phyloP scores from a whole-genome alignment of 1,140 invertebrate species.

The Gerris buenoi region DNA sequence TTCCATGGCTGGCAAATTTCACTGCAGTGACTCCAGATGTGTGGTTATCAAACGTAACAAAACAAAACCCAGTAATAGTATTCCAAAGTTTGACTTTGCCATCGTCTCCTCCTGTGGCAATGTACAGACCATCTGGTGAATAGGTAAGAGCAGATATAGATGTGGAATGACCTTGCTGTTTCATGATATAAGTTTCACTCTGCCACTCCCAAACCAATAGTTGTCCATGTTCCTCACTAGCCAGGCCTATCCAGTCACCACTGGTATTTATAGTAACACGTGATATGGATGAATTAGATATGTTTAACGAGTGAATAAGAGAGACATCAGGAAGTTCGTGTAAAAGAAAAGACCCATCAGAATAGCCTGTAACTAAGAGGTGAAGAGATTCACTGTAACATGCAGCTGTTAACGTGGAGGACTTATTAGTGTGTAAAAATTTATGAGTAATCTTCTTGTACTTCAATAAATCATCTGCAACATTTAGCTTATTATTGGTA shows the following conservation, averaged over 20 bases:
- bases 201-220: constrained; percentile 98
- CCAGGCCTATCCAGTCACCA: constrained; percentile 91
- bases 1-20: constrained; percentile 75
- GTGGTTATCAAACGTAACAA: constrained; percentile 88
- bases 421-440: constrained; percentile 52
- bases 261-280: constrained; percentile 65
- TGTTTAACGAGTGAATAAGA: constrained; percentile 77
- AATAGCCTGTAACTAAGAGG: constrained; percentile 68
- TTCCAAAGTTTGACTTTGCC: constrained; percentile 94
- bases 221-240: constrained; percentile 69
- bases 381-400: constrained; percentile 62
- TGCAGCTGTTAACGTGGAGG: constrained; percentile 52
- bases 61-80: constrained; percentile 74
- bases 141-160: constrained; percentile 78
- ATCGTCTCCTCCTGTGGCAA: constrained; percentile 87
- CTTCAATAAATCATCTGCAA: constrained; percentile 30
- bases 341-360: constrained; percentile 69
- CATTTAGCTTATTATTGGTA: constrained; percentile 28
- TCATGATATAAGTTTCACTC: constrained; percentile 94
- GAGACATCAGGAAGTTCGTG: constrained; percentile 87
- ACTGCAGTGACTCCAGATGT: constrained; percentile 62
- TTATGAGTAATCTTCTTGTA: constrained; percentile 54
- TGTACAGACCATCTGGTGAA: constrained; percentile 75
- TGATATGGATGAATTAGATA: constrained; percentile 64
- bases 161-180: constrained; percentile 87